phyloP scores from a whole-genome alignment of 2,888 invertebrate genomes.

The Xylophagus ater region DNA sequence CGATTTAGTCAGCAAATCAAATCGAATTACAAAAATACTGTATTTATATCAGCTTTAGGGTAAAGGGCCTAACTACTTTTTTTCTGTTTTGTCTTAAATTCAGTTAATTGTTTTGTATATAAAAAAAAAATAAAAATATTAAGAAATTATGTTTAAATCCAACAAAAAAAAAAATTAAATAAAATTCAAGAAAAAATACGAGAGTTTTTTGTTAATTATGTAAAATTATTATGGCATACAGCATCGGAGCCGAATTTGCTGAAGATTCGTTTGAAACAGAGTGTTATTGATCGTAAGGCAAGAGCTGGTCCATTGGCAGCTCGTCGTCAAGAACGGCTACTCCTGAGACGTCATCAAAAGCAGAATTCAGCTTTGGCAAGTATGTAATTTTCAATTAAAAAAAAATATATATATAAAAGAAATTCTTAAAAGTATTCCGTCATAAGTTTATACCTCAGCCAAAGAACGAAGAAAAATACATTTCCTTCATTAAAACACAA shows the following conservation, averaged over 20 bases:
- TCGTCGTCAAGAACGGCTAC: slow-evolving; percentile 65
- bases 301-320: slow-evolving; percentile 66
- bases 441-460: too few relatives aligned
- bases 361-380: slow-evolving; percentile 38
- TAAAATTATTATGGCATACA: slow-evolving; percentile 40
- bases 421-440: too few relatives aligned
- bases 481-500: slow-evolving; percentile 6
- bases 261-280: slow-evolving; percentile 86
- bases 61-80: too few relatives aligned
- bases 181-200: slow-evolving; percentile 3
- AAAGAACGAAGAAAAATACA: background rate
- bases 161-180: slow-evolving; percentile 6
- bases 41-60: too few relatives aligned
- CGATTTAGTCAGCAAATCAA: too few relatives aligned
- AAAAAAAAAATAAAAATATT: too few relatives aligned
- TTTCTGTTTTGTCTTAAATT: too few relatives aligned
- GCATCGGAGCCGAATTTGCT: slow-evolving; percentile 95
- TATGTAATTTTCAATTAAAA: slow-evolving; percentile 28
- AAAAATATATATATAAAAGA: slow-evolving; percentile 1
- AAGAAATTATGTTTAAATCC: too few relatives aligned
- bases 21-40: too few relatives aligned
- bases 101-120: too few relatives aligned
- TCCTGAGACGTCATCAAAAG: slow-evolving; percentile 43
- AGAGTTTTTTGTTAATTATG: slow-evolving; percentile 12
- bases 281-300: slow-evolving; percentile 88